Percentiles rank a stretch among this genome's conserved stretches.
Evolutionary conservation across 2,113 vertebrate species (phyloP).

Genomic region (Macquaria ambigua): DNA sequence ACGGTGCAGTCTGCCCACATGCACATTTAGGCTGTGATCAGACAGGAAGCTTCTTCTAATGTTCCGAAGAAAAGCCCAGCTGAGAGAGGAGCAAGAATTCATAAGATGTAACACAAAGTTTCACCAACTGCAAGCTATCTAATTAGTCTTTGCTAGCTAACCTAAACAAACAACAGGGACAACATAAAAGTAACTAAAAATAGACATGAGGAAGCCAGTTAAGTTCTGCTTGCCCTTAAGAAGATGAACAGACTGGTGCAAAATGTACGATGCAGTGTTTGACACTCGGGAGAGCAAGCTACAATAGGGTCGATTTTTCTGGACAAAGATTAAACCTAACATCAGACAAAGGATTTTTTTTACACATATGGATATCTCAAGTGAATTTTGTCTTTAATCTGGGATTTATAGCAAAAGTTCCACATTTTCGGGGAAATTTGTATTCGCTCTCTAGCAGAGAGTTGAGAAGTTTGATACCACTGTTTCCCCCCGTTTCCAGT

Average conservation of each 20-base stretch:
- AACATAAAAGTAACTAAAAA: neutral
- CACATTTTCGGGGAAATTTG: neutral
- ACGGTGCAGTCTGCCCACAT: neutral
- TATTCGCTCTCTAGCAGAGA: neutral
- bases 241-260: conserved; percentile 1
- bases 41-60: conserved; percentile 11
- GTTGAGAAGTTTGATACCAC: neutral
- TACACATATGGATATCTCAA: neutral
- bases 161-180: neutral
- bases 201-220: neutral
- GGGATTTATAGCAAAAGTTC: neutral
- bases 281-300: neutral
- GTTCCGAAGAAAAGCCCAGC: neutral
- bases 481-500: neutral
- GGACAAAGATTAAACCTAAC: neutral
- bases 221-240: neutral
- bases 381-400: neutral
- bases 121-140: neutral
- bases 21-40: neutral
- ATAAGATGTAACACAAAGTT: neutral
- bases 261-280: conserved; percentile 20
- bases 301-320: neutral
- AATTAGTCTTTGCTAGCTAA: neutral
- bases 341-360: neutral
- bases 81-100: neutral